Percentiles rank a stretch among this genome's conserved stretches.
These are phyloP conservation scores for Chiridota heheva DNA, from an alignment of 35 echinoderm and acorn worm genomes.

Conservation along the genomic window DNA sequence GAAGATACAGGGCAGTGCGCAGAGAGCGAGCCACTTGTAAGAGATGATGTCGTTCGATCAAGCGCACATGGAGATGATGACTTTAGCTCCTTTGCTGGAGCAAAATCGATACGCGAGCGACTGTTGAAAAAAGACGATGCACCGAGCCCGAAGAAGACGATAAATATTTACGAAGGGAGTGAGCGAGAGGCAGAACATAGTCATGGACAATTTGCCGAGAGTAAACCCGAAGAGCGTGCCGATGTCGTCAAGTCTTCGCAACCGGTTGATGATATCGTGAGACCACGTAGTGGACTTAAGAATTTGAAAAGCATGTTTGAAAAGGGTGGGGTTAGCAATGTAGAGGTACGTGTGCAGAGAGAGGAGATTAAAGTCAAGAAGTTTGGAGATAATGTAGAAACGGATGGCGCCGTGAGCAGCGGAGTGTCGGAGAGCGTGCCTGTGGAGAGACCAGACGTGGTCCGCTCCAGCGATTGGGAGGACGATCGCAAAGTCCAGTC, in stretches of 20 bases:
- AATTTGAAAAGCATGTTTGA: constrained; percentile 88
- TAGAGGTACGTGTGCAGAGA: constrained; percentile 39
- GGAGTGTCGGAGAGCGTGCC: constrained; percentile 80
- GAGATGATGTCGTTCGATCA: constrained; percentile 55
- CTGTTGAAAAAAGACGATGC: too few species aligned
- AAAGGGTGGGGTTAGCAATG: constrained; percentile 76
- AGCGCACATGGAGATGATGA: neutral
- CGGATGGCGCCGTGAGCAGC: constrained; percentile 12
- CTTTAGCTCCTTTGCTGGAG: too few species aligned
- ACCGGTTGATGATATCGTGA: constrained; percentile 48
- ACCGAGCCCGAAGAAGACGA: too few species aligned
- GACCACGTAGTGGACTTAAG: constrained; percentile 34
- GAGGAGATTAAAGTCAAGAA: constrained; percentile 50
- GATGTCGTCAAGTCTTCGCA: constrained; percentile 68
- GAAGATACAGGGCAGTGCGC: constrained; percentile 30
- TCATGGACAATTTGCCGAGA: constrained; percentile 72
- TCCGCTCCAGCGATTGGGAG: constrained; percentile 18
- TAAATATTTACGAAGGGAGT: too few species aligned
- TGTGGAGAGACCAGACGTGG: constrained; percentile 62
- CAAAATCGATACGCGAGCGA: too few species aligned
- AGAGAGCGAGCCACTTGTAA: constrained; percentile 30
- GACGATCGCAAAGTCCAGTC: constrained; percentile 48
- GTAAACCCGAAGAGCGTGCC: constrained; percentile 46
- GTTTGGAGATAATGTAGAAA: constrained; percentile 38
- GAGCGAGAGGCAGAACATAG: too few species aligned